Conservation (phyloP, 2,888 invertebrate genomes). For the Heterodera filipjevi region DNA sequence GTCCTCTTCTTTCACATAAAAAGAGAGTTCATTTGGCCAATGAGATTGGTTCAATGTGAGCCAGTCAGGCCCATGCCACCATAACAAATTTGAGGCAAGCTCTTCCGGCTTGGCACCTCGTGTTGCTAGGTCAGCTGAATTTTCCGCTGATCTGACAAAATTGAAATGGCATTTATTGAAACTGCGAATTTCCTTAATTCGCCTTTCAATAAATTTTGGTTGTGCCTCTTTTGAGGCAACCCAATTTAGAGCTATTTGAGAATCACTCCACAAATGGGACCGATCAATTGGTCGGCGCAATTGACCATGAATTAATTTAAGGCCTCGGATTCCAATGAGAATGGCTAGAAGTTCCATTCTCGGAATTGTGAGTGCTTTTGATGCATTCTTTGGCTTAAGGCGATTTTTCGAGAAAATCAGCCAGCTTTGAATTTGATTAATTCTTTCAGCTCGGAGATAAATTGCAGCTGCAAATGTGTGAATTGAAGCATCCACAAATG, state of each 20-base stretch:
- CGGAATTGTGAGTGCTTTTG: conserved; percentile 24
- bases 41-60: neutral
- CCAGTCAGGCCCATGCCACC: conserved; percentile 30
- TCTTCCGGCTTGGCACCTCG: conserved; percentile 15
- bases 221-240: neutral
- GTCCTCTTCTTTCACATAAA: too few species aligned
- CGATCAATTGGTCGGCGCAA: neutral
- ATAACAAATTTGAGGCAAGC: neutral
- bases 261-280: conserved; percentile 18
- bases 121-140: conserved; percentile 29
- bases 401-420: conserved; percentile 21
- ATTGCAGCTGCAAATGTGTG: conserved; percentile 32
- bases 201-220: conserved; percentile 24
- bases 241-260: conserved; percentile 16
- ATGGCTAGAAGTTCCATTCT: conserved; percentile 24
- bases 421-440: neutral
- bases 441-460: conserved; percentile 28
- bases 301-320: neutral
- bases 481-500: conserved; percentile 41
- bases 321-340: neutral
- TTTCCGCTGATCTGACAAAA: conserved; percentile 15
- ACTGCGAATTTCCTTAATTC: neutral
- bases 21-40: too few species aligned
- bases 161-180: neutral
- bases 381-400: conserved; percentile 16